Evolutionary conservation across 2,888 invertebrate species (phyloP), one percentile per base, ranked within the genome.

Genomic region (Panzeria rudis): DNA sequence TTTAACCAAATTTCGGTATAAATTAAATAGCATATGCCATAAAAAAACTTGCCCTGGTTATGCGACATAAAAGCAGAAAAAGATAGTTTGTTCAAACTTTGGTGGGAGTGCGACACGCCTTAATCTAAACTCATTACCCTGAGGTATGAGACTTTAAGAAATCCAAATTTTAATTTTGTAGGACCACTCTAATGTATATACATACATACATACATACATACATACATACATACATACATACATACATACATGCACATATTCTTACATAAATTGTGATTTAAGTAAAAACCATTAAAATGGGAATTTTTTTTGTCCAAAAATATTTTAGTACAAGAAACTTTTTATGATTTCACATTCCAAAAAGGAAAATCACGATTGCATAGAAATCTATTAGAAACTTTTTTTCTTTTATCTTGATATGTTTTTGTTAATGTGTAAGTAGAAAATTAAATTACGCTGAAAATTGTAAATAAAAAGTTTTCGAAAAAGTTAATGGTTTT

Each of bases 261-360:
- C 29, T 44, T 20, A 62, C 8, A 62, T 50, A 75, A 72, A 80
- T 71, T 83, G 41, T 83, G 50, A 50, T 83, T 66, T 77, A 54
- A 56, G 64, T 59, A 71, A 76, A 81, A 76, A 59, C 56, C 82
- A 77, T 77, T 75, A 77, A 50, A 64, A 44, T 66, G 64, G 20
- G n/a, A 32, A 41, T 68, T 35, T 79, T 71, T 56, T 64, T 72
- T 50, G 56, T 73, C 11, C 29, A 32, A 32, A 32, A 44, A 80
- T 50, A 44, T 64, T 59, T 50, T 69, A 47, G 68, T 68, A 38
- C n/a, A 38, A 61, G 29, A 17, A 69, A 59, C 35, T 17, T 68
- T 50, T n/a, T 44, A 17, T 54, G 13, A 54, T 75, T 11, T 44
- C 59, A 9, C 15, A 17, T 41, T n/a, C 7, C 8, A 50, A 25